Evolutionary conservation across 2,797 vertebrate species (phyloP).

Genomic region (Anas capensis): DNA sequence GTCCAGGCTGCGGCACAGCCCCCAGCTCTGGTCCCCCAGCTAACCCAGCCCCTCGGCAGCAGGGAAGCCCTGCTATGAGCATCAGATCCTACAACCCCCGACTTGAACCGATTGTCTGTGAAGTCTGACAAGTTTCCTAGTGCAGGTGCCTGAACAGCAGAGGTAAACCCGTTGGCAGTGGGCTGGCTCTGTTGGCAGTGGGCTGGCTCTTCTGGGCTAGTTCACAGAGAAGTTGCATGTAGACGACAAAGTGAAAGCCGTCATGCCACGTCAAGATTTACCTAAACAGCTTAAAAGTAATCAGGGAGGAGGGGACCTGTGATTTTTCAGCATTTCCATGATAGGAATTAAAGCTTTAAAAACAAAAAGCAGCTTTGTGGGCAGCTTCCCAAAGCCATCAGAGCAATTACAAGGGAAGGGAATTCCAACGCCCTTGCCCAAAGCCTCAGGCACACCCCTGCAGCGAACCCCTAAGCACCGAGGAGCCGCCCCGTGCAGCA

Average conservation of each 20-base stretch:
- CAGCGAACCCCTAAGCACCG: background rate
- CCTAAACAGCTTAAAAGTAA: constrained; percentile 35
- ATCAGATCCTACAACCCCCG: background rate
- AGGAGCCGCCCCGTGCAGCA: background rate
- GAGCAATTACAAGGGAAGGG: background rate
- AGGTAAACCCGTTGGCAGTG: background rate
- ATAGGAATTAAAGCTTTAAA: constrained; percentile 57
- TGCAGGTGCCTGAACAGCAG: background rate
- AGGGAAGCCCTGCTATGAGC: background rate
- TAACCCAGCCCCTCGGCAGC: background rate
- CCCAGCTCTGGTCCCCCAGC: background rate
- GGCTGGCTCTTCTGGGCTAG: background rate
- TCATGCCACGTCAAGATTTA: background rate
- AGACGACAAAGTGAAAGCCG: background rate
- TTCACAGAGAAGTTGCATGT: background rate
- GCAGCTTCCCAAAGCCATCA: constrained; percentile 10
- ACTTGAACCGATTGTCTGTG: background rate
- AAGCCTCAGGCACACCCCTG: background rate
- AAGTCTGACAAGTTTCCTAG: background rate
- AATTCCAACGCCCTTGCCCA: background rate
- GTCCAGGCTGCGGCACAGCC: background rate
- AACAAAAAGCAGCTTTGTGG: constrained; percentile 30
- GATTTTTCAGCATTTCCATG: background rate
- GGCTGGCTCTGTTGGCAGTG: background rate
- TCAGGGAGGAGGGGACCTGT: constrained; percentile 15